phyloP scores from a whole-genome alignment of 2,797 vertebrate genomes.

The Acrossocheilus fasciatus region DNA sequence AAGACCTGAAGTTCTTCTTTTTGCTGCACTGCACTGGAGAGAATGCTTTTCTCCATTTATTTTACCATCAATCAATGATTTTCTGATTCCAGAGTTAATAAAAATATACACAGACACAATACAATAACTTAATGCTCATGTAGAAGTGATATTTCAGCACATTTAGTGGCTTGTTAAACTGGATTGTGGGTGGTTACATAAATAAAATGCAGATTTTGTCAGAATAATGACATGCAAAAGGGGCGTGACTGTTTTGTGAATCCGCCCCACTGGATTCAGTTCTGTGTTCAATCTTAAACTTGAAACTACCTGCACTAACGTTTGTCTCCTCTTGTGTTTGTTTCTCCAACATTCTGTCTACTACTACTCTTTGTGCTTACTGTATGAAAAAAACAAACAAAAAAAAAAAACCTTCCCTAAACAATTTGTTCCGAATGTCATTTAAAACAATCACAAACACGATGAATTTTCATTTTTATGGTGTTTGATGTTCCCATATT shows the following conservation, averaged over 20 bases:
- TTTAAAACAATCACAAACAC: slow-evolving; percentile 14
- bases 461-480: slow-evolving; percentile 42
- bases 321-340: slow-evolving; percentile 60
- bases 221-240: background rate
- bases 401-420: background rate
- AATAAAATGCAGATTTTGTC: background rate
- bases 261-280: background rate
- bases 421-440: slow-evolving; percentile 10
- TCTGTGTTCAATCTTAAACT: background rate
- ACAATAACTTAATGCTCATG: background rate
- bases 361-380: slow-evolving; percentile 51
- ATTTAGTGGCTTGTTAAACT: background rate
- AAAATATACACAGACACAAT: background rate
- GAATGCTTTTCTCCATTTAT: background rate
- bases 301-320: slow-evolving; percentile 50
- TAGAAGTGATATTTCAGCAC: background rate
- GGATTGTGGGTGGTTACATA: background rate
- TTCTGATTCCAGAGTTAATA: background rate
- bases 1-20: background rate
- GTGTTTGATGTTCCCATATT: slow-evolving; percentile 61
- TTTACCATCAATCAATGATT: background rate
- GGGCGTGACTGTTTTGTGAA: background rate
- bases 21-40: background rate
- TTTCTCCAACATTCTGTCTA: slow-evolving; percentile 75
- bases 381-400: background rate